Evolutionary conservation across 2,888 invertebrate species (phyloP), one percentile per base, ranked within the genome.

Genomic region (Microctonus hyperodae): DNA sequence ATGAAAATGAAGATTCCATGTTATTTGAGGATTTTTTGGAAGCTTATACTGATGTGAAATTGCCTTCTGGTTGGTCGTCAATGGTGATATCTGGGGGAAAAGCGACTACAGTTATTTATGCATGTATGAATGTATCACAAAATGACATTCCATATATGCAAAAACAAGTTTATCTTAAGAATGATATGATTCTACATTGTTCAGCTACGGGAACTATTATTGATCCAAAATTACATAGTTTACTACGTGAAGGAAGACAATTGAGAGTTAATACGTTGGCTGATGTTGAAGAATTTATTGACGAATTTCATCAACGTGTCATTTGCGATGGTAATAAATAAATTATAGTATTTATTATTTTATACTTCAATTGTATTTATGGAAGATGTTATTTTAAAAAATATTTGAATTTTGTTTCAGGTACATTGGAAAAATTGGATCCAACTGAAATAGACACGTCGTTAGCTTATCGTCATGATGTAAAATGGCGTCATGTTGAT

Each of bases 21-120:
- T 71, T 82, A 7, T 83, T 83, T 53, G 82, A 83, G 70, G 83
- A 83, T 70, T 71, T 83, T 20, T 72, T 82, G 2, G 83, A 83
- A 71, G 71, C 79, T 31, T 81, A 78, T 65, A 79, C 80, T 33
- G 82, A 83, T 71, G 74, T 79, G 22, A 73, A 67, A 22, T 70
- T 83, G 40, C 83, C 82, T 1, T 73, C 71, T 35, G 78, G 80
- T 11, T 83, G 83, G 83, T 76, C 78, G 1, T 76, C 78, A 16
- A 76, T 79, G 58, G 79, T 82, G 3, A 78, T 79, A 16, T 79
- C 81, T 0, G 80, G 80, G 65, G 81, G 79, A 7, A 76, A 74
- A 33, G 72, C 71, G 23, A 83, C 79, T 3, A 82, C 81, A 31
- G 74, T 83, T 31, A 76, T 81, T 3, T 83, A 80, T 67, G 72